Evolutionary conservation across 2,797 vertebrate genomes (phyloP).

Genomic region (Gambusia yucatana): DNA sequence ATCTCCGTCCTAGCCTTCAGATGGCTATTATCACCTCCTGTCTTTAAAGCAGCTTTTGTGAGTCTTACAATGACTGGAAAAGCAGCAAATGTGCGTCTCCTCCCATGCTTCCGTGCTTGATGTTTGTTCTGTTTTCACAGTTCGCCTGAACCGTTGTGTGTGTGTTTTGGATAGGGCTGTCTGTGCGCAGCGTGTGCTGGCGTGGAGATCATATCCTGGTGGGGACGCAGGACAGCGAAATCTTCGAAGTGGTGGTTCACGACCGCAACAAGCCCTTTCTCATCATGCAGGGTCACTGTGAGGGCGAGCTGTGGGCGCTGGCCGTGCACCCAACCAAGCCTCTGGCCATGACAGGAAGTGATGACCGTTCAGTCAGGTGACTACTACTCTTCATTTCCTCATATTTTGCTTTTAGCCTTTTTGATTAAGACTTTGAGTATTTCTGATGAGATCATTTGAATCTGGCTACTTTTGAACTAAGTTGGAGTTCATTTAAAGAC

Average conservation of each 20-base stretch:
- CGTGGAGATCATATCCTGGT: slow-evolving; percentile 96
- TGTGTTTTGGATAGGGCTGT: slow-evolving; percentile 85
- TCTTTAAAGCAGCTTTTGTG: slow-evolving; percentile 48
- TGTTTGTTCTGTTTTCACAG: not conserved
- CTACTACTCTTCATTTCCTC: not conserved
- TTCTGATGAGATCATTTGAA: not conserved
- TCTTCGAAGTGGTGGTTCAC: slow-evolving; percentile 98
- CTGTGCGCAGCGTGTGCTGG: slow-evolving; percentile 98
- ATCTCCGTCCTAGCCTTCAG: slow-evolving; percentile 48
- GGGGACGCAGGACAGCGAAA: slow-evolving; percentile 98
- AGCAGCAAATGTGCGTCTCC: slow-evolving; percentile 27
- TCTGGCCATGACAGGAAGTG: slow-evolving; percentile 96
- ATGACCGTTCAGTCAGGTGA: slow-evolving; percentile 97
- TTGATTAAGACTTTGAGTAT: not conserved
- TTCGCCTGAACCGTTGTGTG: not conserved
- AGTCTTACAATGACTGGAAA: slow-evolving; percentile 32
- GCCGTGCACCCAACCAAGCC: slow-evolving; percentile 97
- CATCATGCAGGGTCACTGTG: slow-evolving; percentile 99
- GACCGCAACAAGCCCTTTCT: slow-evolving; percentile 98
- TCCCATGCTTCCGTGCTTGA: slow-evolving; percentile 19
- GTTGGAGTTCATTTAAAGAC: not conserved
- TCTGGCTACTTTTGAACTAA: not conserved
- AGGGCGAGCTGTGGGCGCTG: slow-evolving; percentile 98
- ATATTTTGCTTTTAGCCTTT: not conserved
- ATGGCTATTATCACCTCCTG: slow-evolving; percentile 49